Evolutionary conservation across 2,113 vertebrate genomes (phyloP).

Genomic region (Lonchura striata): DNA sequence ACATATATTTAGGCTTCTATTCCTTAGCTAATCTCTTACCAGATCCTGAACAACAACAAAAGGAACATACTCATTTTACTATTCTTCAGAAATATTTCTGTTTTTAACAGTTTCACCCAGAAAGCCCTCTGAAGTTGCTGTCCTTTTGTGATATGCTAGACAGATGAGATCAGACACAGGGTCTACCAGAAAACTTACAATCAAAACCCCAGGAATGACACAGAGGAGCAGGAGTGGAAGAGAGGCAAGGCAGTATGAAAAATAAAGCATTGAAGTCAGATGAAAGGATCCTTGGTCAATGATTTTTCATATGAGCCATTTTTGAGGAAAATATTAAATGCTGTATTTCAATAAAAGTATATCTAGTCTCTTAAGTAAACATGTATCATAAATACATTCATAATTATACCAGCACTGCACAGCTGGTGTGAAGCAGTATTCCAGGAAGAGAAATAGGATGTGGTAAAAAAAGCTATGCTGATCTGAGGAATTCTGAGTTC

Average conservation of each 20-base stretch:
- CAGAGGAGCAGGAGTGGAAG: background rate
- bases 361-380: background rate
- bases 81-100: background rate
- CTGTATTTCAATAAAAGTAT: background rate
- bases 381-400: background rate
- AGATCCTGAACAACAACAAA: background rate
- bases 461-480: background rate
- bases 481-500: background rate
- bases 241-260: background rate
- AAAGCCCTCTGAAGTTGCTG: background rate
- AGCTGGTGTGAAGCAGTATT: background rate
- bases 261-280: background rate
- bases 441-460: background rate
- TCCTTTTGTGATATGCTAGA: background rate
- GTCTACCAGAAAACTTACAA: background rate
- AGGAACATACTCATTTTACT: background rate
- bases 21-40: background rate
- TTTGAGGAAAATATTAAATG: background rate
- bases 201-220: background rate
- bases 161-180: background rate
- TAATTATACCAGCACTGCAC: background rate
- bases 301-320: background rate
- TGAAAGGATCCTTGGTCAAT: background rate
- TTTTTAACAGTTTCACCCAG: background rate
- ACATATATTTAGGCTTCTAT: slow-evolving; percentile 38